Percentiles rank a stretch among this genome's conserved stretches.
Evolutionary conservation across 2,888 invertebrate genomes (phyloP).

Genomic region (Argyresthia goedartella): DNA sequence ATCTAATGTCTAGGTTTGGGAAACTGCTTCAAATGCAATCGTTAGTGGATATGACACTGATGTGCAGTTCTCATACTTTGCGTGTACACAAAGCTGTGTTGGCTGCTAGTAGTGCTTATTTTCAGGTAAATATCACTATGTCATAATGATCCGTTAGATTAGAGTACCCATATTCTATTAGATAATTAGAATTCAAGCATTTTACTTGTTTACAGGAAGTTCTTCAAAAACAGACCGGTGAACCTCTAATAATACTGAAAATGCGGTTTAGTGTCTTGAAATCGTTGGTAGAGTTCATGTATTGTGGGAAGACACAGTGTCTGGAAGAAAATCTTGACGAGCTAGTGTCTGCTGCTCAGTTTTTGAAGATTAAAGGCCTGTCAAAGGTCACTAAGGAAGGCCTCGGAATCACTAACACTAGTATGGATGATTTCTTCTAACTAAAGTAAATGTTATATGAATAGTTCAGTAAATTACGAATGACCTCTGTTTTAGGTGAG

Average conservation of each 20-base stretch:
- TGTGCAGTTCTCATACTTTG: constrained; percentile 81
- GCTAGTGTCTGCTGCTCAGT: constrained; percentile 77
- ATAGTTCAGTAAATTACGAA: no score
- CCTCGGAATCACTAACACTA: constrained; percentile 49
- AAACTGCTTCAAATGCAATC: constrained; percentile 80
- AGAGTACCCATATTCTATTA: not conserved
- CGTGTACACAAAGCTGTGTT: constrained; percentile 81
- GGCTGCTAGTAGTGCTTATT: constrained; percentile 80
- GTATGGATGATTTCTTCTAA: constrained; percentile 28
- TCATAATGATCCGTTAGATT: not conserved
- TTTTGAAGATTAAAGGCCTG: constrained; percentile 75
- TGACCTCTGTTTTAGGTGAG: constrained; percentile 33
- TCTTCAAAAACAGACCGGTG: constrained; percentile 68
- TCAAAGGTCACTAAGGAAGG: constrained; percentile 70
- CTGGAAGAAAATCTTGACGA: constrained; percentile 77
- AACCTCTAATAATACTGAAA: constrained; percentile 74
- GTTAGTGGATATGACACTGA: constrained; percentile 80
- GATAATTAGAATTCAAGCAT: not conserved
- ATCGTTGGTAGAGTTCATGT: constrained; percentile 82
- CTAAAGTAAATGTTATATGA: not conserved
- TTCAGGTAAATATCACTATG: constrained; percentile 66
- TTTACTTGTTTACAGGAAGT: constrained; percentile 57
- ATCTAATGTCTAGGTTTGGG: constrained; percentile 77
- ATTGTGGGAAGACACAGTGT: constrained; percentile 80
- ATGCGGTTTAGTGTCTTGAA: constrained; percentile 79